Evolutionary conservation across 2,113 vertebrate genomes (phyloP).

Genomic region (Anguilla japonica): DNA sequence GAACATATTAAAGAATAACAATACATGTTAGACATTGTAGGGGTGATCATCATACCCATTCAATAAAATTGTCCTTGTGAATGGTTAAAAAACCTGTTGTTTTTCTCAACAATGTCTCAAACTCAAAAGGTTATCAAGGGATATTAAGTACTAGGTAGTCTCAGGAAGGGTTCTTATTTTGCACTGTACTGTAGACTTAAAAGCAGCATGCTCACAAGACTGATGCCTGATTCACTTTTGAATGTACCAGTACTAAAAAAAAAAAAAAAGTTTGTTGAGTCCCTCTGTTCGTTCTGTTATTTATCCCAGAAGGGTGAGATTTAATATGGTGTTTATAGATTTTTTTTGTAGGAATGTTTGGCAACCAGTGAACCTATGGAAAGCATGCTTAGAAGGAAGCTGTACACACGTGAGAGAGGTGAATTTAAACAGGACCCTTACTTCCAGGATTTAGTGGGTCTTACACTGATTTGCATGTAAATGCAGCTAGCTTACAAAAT

Average conservation of each 20-base stretch:
- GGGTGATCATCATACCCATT: constrained; percentile 40
- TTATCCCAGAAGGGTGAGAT: constrained; percentile 62
- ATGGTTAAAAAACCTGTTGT: constrained; percentile 46
- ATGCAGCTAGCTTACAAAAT: constrained; percentile 56
- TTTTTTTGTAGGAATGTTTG: constrained; percentile 42
- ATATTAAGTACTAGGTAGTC: constrained; percentile 64
- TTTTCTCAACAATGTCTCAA: constrained; percentile 34
- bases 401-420: constrained; percentile 16
- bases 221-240: constrained; percentile 63
- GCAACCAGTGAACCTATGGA: constrained; percentile 44
- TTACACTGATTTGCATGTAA: constrained; percentile 64
- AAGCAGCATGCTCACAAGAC: constrained; percentile 55
- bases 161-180: constrained; percentile 71
- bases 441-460: constrained; percentile 10
- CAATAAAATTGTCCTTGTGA: constrained; percentile 47
- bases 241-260: constrained; percentile 66
- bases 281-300: constrained; percentile 61
- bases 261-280: constrained; percentile 49
- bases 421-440: constrained; percentile 14
- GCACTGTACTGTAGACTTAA: constrained; percentile 67
- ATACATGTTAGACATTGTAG: constrained; percentile 52
- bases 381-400: constrained; percentile 17
- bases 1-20: constrained; percentile 49
- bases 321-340: constrained; percentile 50
- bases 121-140: constrained; percentile 59